Conservation (phyloP, 1,140 invertebrate genomes). For the Sinella curviseta region DNA sequence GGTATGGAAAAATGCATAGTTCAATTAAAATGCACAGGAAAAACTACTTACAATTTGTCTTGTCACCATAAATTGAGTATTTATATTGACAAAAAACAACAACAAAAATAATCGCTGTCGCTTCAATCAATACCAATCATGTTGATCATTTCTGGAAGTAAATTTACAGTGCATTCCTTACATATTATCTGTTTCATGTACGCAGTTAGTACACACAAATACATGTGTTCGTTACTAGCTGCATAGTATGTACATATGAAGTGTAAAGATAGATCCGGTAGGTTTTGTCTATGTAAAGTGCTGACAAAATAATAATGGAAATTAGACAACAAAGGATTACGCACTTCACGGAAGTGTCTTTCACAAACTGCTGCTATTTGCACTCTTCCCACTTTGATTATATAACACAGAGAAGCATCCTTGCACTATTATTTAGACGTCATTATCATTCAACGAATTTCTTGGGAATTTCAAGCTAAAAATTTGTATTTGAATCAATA, state of each 20-base stretch:
- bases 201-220: too few relatives aligned
- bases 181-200: neutral
- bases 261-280: neutral
- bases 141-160: neutral
- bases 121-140: too few relatives aligned
- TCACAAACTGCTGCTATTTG: neutral
- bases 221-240: neutral
- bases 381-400: neutral
- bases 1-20: too few relatives aligned
- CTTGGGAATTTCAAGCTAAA: neutral
- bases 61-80: too few relatives aligned
- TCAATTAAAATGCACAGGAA: too few relatives aligned
- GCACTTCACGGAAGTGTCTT: constrained; percentile 1
- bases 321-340: neutral
- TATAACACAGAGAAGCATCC: neutral
- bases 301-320: constrained; percentile 9
- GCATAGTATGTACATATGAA: neutral
- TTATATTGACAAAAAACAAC: too few relatives aligned
- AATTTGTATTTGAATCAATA: too few relatives aligned
- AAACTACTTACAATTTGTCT: too few relatives aligned
- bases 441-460: neutral
- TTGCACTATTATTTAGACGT: neutral
- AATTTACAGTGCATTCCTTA: neutral
- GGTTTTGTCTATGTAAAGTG: neutral
- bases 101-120: too few relatives aligned